Conservation (phyloP, 2,113 vertebrate species). For the Phodopus roborovskii region DNA sequence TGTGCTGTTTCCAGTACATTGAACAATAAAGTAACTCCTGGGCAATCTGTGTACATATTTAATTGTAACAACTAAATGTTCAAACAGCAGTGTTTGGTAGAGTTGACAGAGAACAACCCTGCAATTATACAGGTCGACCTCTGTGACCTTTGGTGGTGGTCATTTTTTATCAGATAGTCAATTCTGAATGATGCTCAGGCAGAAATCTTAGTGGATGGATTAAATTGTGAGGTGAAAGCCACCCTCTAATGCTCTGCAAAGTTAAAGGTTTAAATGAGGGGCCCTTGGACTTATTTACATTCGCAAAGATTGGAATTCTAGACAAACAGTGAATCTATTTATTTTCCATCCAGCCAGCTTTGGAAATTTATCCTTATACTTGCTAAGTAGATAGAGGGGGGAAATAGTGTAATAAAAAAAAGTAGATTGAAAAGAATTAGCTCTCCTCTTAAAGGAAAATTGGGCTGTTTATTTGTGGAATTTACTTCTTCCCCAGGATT, state of each 20-base stretch:
- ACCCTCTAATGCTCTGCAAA: slow-evolving; percentile 91
- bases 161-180: slow-evolving; percentile 91
- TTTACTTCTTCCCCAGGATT: slow-evolving; percentile 81
- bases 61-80: slow-evolving; percentile 93
- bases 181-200: slow-evolving; percentile 88
- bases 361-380: slow-evolving; percentile 90
- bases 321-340: slow-evolving; percentile 89
- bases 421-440: slow-evolving; percentile 90
- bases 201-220: slow-evolving; percentile 90
- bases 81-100: slow-evolving; percentile 85
- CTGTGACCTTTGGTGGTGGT: slow-evolving; percentile 83
- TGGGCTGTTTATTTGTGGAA: slow-evolving; percentile 88
- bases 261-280: slow-evolving; percentile 89
- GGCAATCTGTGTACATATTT: slow-evolving; percentile 84
- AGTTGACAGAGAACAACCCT: slow-evolving; percentile 88
- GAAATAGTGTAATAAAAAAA: slow-evolving; percentile 89
- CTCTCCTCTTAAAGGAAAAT: slow-evolving; percentile 89
- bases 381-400: slow-evolving; percentile 87
- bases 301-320: slow-evolving; percentile 90
- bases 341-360: slow-evolving; percentile 89
- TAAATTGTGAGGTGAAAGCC: slow-evolving; percentile 90
- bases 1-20: slow-evolving; percentile 86
- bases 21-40: slow-evolving; percentile 85
- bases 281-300: slow-evolving; percentile 89
- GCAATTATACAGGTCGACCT: slow-evolving; percentile 90